phyloP scores from a whole-genome alignment of 1,140 invertebrate species.

The Atopsyche davidsoni region DNA sequence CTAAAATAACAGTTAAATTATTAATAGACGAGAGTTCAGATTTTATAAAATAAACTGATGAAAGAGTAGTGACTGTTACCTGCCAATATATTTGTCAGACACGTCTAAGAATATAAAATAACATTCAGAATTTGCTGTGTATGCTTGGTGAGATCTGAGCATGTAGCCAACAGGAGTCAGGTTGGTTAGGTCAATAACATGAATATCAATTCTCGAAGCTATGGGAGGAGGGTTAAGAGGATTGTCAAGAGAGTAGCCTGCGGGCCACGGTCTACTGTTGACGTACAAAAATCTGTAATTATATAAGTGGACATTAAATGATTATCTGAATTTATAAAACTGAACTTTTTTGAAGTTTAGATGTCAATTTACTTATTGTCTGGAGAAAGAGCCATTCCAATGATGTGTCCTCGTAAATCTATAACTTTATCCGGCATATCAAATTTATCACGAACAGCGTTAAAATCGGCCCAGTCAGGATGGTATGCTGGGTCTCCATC shows the following conservation, averaged over 20 bases:
- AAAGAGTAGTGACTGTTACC: conserved; percentile 46
- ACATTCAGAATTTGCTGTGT: conserved; percentile 81
- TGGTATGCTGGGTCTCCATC: conserved; percentile 24
- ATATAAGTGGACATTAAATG: conserved; percentile 1
- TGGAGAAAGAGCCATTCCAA: conserved; percentile 82
- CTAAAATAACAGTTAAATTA: conserved; percentile 40
- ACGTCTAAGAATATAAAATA: conserved; percentile 89
- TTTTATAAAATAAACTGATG: not conserved
- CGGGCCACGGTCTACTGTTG: conserved; percentile 80
- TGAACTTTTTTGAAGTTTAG: not conserved
- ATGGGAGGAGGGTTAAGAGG: conserved; percentile 78
- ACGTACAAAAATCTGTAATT: conserved; percentile 72
- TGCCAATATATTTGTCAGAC: conserved; percentile 78
- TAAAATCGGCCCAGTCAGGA: conserved; percentile 64
- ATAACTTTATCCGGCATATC: conserved; percentile 78
- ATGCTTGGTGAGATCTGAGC: conserved; percentile 78
- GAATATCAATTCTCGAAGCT: conserved; percentile 87
- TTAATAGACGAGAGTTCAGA: not conserved
- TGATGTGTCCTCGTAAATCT: conserved; percentile 83
- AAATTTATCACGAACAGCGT: conserved; percentile 64
- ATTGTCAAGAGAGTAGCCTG: conserved; percentile 70
- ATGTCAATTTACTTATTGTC: conserved; percentile 62
- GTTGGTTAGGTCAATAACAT: conserved; percentile 78
- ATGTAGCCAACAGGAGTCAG: conserved; percentile 76
- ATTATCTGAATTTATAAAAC: conserved; percentile 7